Base-by-base conservation (phyloP, 2,888 invertebrate species). In the Eristalis intricaria region DNA sequence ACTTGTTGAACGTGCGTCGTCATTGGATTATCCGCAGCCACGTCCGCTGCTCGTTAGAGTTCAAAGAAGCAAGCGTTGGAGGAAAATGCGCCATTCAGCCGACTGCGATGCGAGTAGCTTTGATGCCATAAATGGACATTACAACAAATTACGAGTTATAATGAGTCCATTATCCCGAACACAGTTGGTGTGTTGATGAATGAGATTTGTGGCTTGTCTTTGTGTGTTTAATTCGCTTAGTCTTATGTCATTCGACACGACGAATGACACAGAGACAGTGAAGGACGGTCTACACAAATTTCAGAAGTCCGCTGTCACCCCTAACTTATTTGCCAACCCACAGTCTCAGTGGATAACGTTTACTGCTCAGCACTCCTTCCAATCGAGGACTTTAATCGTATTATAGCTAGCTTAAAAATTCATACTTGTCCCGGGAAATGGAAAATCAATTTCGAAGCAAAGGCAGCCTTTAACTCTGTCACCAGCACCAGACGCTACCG, bases 361-460 rank as follows among this genome's bases (percentile, higher is more conserved):
- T 73, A 66, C 60, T 65, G 60, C 32, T 22, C 38, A 43, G 64
- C 8, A n/a, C 63, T 29, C 38, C 19, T 26, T 66, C 60, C 79
- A 71, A 35, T 81, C 61, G 60, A 61, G 29, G 58, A 70, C 82
- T 86, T 83, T 86, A 86, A 82, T 75, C 74, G 66, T 60, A 78
- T 61, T 58, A 32, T 35, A 75, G 86, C 82, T 82, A 75, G 86
- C 82, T 82, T 75, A 75, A 74, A 71, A 86, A 78, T 71, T 71
- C 78, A 84, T 77, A 73, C 29, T 68, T 74, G 64, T 73, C 73
- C 50, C 35, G 56, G 71, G 61, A 84, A 87, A 87, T 87, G 70
- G 82, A 88, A 87, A 88, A 89, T 89, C 89, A 89, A 89, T 89
- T 87, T 78, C 43, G 38, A 74, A 74, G 13, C 26, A 15, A 23